These are phyloP conservation scores for Rhagium mordax DNA, from an alignment of 2,888 invertebrate species.

Conservation along the genomic window DNA sequence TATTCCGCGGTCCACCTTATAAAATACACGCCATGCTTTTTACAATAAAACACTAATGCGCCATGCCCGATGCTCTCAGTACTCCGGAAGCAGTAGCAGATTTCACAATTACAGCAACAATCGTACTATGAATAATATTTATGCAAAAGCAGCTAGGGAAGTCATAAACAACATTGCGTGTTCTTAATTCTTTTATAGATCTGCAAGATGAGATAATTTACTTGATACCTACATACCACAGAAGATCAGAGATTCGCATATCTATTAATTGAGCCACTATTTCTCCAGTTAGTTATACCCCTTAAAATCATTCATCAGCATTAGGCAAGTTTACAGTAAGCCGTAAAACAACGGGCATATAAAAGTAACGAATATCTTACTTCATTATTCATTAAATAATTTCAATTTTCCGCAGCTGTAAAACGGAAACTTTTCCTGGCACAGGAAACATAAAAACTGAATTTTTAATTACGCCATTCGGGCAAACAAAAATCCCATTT, in stretches of 20 bases:
- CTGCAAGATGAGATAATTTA: not conserved
- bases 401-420: constrained; percentile 26
- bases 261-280: not conserved
- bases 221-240: too few species aligned
- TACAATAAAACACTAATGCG: too few species aligned
- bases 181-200: not conserved
- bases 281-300: too few species aligned
- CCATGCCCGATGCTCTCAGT: not conserved
- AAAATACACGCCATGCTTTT: not conserved
- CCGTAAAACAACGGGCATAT: not conserved
- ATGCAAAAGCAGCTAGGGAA: constrained; percentile 5
- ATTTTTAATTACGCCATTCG: constrained; percentile 69
- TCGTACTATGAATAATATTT: constrained; percentile 5
- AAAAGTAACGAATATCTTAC: not conserved
- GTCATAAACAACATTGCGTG: constrained; percentile 8
- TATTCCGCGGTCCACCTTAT: too few species aligned
- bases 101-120: constrained; percentile 10
- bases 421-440: constrained; percentile 55
- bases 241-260: too few species aligned
- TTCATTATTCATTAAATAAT: constrained; percentile 26
- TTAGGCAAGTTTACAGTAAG: not conserved
- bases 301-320: not conserved
- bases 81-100: not conserved
- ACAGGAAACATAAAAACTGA: constrained; percentile 63
- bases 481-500: constrained; percentile 69